Base-by-base conservation (phyloP, 2,113 vertebrate genomes). In the Aspiorhynchus laticeps region DNA sequence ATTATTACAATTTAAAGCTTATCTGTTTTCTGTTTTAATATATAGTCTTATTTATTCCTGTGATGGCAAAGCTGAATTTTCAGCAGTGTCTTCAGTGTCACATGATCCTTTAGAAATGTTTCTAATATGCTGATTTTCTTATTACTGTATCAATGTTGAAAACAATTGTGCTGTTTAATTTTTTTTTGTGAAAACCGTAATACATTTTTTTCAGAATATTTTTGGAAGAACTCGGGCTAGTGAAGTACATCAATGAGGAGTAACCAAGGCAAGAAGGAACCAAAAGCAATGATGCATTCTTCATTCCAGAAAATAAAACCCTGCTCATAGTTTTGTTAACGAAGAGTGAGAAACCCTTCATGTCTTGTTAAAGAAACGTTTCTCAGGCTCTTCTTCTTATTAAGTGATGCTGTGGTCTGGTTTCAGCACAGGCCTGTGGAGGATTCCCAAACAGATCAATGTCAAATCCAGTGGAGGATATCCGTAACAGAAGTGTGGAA, bases 381-480 rank as follows among this genome's bases (percentile, higher is more conserved):
- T 12, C 43, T 0, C 53, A 85, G 75, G 80, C 82, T 56, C 41
- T 63, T 59, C 63, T 86, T n/a, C 53, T 94, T 92, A 93, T 94
- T 94, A 94, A 93, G 90, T 92, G 92, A 91, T 83, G 83, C 56
- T 92, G 92, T 91, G 90, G 88, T 93, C 92, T 89, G 90, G 91
- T 92, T 93, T 93, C 93, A 92, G 79, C 85, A 84, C 80, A 33
- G 85, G 82, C 75, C 94, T 87, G 3, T 73, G 61, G 91, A 94
- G 92, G 90, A 84, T 89, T 82, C 90, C 81, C 92, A 91, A 93
- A 94, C 91, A 92, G 92, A 95, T 95, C 94, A 93, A 95, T 94
- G 91, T 74, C 69, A 83, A 83, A 91, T 88, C 86, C 89, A 46
- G 24, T 90, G 88, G 83, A 88, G 92, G 92, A 93, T 94, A 89